These are phyloP conservation scores for Perca fluviatilis DNA, from an alignment of 2,113 vertebrate species.

Conservation along the genomic window DNA sequence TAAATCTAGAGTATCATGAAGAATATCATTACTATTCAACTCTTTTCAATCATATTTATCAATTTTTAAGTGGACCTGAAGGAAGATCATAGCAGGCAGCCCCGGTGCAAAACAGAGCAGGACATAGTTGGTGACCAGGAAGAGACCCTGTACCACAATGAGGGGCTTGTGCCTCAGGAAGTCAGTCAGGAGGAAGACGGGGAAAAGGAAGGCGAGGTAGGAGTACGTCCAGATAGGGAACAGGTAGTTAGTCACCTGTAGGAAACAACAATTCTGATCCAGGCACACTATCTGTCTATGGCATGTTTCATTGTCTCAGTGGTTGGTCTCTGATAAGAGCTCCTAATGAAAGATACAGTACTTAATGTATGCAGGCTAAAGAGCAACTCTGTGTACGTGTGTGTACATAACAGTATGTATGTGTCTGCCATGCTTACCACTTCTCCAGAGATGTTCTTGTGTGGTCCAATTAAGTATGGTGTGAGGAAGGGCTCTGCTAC, in stretches of 20 bases:
- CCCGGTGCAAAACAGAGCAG: conserved; percentile 79
- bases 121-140: conserved; percentile 77
- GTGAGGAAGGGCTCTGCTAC: conserved; percentile 83
- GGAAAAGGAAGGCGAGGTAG: conserved; percentile 80
- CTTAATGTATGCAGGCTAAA: neutral
- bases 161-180: conserved; percentile 82
- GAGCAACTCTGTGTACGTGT: neutral
- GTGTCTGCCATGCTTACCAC: conserved; percentile 67
- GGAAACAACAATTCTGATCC: conserved; percentile 10
- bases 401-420: neutral
- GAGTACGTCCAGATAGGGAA: conserved; percentile 86
- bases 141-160: conserved; percentile 78
- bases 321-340: neutral
- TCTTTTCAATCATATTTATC: neutral
- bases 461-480: conserved; percentile 82
- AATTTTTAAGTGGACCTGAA: conserved; percentile 70
- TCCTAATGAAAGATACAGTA: neutral
- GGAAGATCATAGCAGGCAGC: conserved; percentile 74
- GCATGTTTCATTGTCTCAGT: neutral
- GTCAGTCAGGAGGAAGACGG: conserved; percentile 83
- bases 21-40: neutral
- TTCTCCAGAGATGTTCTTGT: conserved; percentile 83
- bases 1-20: neutral
- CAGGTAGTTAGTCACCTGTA: conserved; percentile 81
- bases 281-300: neutral